A percentile compares a stretch with the other conserved stretches of the same genome.
Evolutionary conservation across 2,797 vertebrate species (phyloP).

Genomic region (Tokudaia muenninki): DNA sequence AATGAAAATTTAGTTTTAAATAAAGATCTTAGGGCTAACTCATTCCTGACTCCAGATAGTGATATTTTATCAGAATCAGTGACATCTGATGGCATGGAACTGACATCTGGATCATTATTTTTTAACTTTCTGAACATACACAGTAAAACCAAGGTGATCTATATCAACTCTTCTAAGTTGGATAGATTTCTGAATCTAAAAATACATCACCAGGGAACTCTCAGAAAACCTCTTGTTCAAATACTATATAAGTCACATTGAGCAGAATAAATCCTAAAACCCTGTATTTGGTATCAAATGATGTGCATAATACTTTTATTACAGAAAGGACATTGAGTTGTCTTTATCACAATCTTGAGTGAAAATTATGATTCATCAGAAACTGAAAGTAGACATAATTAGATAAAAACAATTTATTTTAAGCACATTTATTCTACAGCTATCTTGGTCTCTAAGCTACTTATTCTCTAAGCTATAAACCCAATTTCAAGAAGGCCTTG

Average conservation of each 20-base stretch:
- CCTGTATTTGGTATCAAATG: background rate
- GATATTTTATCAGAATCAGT: background rate
- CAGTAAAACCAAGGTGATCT: background rate
- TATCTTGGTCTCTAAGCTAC: no score
- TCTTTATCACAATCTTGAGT: background rate
- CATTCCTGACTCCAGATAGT: background rate
- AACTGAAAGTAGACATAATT: background rate
- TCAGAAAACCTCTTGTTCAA: background rate
- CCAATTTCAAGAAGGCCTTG: no score
- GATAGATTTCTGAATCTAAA: background rate
- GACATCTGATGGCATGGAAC: background rate
- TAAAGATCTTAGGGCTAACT: background rate
- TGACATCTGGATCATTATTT: background rate
- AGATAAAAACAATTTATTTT: slow-evolving; percentile 5
- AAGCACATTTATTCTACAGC: background rate
- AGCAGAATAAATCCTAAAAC: no score
- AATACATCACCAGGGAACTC: background rate
- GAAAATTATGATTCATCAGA: background rate
- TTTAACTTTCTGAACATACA: background rate
- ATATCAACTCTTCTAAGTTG: background rate
- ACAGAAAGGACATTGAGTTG: background rate
- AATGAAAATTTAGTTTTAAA: background rate
- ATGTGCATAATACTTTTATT: background rate
- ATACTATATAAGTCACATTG: background rate
- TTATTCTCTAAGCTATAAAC: no score